Evolutionary conservation across 2,888 invertebrate genomes (phyloP).

Genomic region (Harmothoe impar): DNA sequence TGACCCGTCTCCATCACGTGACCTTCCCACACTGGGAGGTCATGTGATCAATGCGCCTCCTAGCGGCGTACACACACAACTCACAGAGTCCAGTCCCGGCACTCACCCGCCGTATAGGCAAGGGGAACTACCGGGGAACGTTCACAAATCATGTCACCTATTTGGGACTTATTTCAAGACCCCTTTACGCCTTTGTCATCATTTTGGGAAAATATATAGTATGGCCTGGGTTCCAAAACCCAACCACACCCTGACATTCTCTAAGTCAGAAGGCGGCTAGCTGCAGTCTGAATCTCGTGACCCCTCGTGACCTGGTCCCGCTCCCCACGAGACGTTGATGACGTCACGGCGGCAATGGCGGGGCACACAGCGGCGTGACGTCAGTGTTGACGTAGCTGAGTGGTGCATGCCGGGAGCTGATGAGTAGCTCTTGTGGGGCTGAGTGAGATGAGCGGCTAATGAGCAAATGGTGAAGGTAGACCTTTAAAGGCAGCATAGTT

Average conservation of each 20-base stretch:
- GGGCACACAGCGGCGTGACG: background rate
- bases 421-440: background rate
- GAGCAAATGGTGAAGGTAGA: constrained; percentile 27
- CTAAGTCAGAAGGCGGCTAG: no score
- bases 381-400: constrained; percentile 22
- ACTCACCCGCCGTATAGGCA: no score
- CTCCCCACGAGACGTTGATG: background rate
- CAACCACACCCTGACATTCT: no score
- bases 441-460: constrained; percentile 47
- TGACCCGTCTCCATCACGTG: background rate
- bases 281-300: background rate
- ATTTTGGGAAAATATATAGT: no score
- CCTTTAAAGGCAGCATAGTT: no score
- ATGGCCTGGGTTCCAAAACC: no score
- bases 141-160: no score
- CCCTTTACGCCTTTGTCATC: no score
- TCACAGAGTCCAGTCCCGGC: no score
- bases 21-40: background rate
- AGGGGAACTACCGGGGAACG: no score
- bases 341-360: constrained; percentile 36
- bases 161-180: no score
- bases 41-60: constrained; percentile 16
- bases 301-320: background rate
- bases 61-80: background rate
- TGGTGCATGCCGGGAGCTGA: background rate